Evolutionary conservation across 2,113 vertebrate species (phyloP).

Genomic region (Diphyllodes magnificus): DNA sequence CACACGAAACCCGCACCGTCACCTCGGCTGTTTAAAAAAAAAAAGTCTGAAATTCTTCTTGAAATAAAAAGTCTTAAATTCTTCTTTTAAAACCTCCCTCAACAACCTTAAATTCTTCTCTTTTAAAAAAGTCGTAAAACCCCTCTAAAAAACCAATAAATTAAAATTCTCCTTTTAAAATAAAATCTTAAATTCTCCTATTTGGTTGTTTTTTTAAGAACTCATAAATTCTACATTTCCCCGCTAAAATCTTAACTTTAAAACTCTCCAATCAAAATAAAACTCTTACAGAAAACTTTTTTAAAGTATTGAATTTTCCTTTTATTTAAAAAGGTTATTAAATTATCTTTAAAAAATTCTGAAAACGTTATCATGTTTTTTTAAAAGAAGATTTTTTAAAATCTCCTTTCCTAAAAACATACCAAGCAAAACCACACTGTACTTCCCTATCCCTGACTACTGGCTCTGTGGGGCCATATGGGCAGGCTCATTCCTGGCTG

Average conservation of each 20-base stretch:
- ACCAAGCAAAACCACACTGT: neutral
- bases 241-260: neutral
- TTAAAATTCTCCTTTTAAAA: neutral
- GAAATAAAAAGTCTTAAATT: neutral
- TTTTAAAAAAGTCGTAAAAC: neutral
- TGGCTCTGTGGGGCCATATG: rapidly evolving
- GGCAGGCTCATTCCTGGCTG: rapidly evolving
- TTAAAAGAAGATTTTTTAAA: neutral
- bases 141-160: neutral
- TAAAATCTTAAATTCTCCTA: neutral
- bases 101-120: neutral
- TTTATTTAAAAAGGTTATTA: neutral
- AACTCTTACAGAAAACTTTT: neutral
- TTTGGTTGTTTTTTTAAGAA: neutral
- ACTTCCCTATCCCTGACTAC: neutral
- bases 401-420: neutral
- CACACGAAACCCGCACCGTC: too few species aligned
- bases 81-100: too few species aligned
- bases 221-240: neutral
- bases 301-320: neutral
- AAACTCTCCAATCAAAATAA: neutral
- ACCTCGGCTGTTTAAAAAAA: neutral
- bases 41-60: neutral
- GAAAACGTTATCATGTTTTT: neutral
- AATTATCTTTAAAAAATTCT: neutral